phyloP scores from a whole-genome alignment of 2,797 vertebrate species.

The Ptychadena robeensis region DNA sequence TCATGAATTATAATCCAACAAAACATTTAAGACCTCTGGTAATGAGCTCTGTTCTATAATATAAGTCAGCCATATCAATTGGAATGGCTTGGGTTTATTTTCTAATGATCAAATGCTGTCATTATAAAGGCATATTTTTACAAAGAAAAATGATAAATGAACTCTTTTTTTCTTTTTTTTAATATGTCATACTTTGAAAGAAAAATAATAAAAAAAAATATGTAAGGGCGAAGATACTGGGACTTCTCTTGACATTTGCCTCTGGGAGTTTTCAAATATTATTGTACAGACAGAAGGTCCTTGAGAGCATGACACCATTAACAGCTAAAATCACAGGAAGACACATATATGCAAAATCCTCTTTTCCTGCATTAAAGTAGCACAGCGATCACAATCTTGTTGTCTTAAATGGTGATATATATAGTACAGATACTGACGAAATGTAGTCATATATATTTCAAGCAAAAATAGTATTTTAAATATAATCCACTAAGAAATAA shows the following conservation, averaged over 20 bases:
- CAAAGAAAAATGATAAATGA: constrained; percentile 48
- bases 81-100: constrained; percentile 41
- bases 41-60: constrained; percentile 33
- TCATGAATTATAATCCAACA: constrained; percentile 41
- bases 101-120: constrained; percentile 27
- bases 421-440: constrained; percentile 7
- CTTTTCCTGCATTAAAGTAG: constrained; percentile 35
- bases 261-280: constrained; percentile 53
- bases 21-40: constrained; percentile 38
- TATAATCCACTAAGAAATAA: no score
- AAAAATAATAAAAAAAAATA: constrained; percentile 34
- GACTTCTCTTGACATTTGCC: constrained; percentile 49
- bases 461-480: no score
- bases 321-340: constrained; percentile 45
- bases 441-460: background rate
- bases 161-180: constrained; percentile 30
- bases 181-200: constrained; percentile 36
- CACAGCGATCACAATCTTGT: constrained; percentile 31
- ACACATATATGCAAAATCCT: constrained; percentile 46
- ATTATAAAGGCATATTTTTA: constrained; percentile 46
- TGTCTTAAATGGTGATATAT: constrained; percentile 39
- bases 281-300: constrained; percentile 47
- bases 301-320: constrained; percentile 59
- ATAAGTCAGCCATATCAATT: constrained; percentile 45
- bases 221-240: constrained; percentile 30